Evolutionary conservation across 2,113 vertebrate species (phyloP), one percentile per base, ranked within the genome.

Genomic region (Guaruba guarouba): DNA sequence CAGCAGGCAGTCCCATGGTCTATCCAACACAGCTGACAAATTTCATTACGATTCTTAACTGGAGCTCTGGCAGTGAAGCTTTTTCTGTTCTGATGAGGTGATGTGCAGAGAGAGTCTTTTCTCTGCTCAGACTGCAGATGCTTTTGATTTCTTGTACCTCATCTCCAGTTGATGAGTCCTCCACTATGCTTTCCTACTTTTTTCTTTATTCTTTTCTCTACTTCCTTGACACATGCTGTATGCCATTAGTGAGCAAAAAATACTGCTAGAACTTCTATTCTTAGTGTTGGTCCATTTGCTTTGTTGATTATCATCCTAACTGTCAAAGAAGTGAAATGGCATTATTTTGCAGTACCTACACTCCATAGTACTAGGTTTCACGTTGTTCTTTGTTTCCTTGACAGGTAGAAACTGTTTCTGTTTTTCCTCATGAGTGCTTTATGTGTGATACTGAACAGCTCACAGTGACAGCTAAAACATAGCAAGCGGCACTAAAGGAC

Each of bases 331-430:
- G 71, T 54, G 78, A 97, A 96, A 87, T 52, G 54, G 39, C 67
- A 84, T 67, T 82, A 62, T 69, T 96, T 80, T 84, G 71, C 80
- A 82, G 44, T 52, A 79, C 84, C 35, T 88, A 37, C 1, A 0
- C 77, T 94, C 64, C 48, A 7, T 2, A 92, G 66, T 70, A 94
- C 82, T 70, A 29, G 1, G 43, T 92, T 87, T 94, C 81, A 74
- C 86, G 39, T 70, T 82, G 63, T 46, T 96, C 71, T 92, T 95
- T 95, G 39, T 93, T 96, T 86, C 46, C 66, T 83, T 95, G 94
- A 96, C 94, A 96, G 37, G n/a, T 85, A 95, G 91, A 84, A 95
- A 88, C 62, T 91, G 55, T 86, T 94, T 94, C 80, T 97, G 86
- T 57, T 94, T 96, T 76, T 92, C 87, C 54, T 85, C 78, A 67